These are phyloP conservation scores for Crocuta crocuta DNA, from an alignment of 2,113 vertebrate species.

Conservation along the genomic window DNA sequence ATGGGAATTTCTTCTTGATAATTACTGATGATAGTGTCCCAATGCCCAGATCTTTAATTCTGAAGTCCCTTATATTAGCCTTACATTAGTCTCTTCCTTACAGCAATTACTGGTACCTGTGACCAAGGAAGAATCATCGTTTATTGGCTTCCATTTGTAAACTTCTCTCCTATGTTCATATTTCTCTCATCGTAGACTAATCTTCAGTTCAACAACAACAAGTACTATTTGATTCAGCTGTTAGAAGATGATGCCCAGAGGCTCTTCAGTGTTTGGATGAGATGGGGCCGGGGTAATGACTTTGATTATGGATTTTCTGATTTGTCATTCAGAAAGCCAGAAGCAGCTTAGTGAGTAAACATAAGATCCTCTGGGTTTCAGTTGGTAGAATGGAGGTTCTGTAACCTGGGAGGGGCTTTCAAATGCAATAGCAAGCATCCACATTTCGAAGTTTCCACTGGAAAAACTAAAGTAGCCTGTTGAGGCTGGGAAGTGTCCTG, in stretches of 20 bases:
- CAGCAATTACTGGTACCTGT: neutral
- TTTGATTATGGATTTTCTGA: neutral
- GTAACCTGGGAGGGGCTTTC: neutral
- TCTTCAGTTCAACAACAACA: constrained; percentile 96
- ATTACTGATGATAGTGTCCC: neutral
- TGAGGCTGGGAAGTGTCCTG: neutral
- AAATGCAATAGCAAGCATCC: neutral
- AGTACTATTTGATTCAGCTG: constrained; percentile 95
- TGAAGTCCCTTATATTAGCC: neutral
- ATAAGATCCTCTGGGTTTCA: neutral
- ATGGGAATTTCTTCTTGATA: neutral
- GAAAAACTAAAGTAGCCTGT: neutral
- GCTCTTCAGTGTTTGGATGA: constrained; percentile 93
- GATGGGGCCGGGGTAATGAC: constrained; percentile 93
- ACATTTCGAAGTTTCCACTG: neutral
- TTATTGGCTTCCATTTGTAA: constrained; percentile 11
- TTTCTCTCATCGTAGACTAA: constrained; percentile 89
- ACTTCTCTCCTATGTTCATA: neutral
- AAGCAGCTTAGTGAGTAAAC: neutral
- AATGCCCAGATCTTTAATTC: neutral
- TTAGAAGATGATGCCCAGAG: constrained; percentile 89
- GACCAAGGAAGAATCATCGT: neutral
- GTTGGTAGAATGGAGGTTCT: neutral
- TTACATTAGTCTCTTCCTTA: neutral
- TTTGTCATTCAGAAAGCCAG: constrained; percentile 19